Conservation (phyloP, 2,888 invertebrate species). For the Pantelozetes paolii region DNA sequence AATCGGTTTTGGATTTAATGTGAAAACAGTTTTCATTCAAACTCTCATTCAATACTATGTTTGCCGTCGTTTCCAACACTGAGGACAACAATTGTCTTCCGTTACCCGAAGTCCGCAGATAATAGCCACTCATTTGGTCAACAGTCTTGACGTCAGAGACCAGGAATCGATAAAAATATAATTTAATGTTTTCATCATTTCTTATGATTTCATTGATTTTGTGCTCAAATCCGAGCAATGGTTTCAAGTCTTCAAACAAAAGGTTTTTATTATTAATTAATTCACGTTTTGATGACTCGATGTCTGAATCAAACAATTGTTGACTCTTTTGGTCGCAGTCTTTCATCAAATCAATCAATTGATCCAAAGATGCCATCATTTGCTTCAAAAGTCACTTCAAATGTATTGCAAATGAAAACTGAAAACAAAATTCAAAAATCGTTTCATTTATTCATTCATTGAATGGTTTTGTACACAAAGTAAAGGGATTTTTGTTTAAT, state of each 20-base stretch:
- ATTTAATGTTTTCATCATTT: slow-evolving; percentile 18
- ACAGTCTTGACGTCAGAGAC: neutral
- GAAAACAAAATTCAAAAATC: neutral
- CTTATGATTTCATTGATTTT: neutral
- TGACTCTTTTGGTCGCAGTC: neutral
- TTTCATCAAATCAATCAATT: slow-evolving; percentile 22
- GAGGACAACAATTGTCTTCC: neutral
- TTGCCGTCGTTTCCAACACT: neutral
- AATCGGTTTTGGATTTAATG: neutral
- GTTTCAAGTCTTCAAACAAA: neutral
- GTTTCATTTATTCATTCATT: no score
- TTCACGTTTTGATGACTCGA: neutral
- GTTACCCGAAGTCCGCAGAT: neutral
- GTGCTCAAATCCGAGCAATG: neutral
- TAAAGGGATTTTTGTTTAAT: no score
- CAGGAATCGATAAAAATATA: slow-evolving; percentile 26
- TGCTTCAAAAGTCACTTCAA: neutral
- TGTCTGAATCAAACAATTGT: neutral
- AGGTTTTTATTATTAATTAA: neutral
- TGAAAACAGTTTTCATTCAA: neutral
- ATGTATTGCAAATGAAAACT: no score
- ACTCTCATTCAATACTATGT: neutral
- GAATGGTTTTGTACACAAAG: no score
- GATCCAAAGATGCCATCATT: neutral
- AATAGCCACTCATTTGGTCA: neutral